Evolutionary conservation across 2,113 vertebrate species (phyloP).

Genomic region (Malaclemys terrapin): DNA sequence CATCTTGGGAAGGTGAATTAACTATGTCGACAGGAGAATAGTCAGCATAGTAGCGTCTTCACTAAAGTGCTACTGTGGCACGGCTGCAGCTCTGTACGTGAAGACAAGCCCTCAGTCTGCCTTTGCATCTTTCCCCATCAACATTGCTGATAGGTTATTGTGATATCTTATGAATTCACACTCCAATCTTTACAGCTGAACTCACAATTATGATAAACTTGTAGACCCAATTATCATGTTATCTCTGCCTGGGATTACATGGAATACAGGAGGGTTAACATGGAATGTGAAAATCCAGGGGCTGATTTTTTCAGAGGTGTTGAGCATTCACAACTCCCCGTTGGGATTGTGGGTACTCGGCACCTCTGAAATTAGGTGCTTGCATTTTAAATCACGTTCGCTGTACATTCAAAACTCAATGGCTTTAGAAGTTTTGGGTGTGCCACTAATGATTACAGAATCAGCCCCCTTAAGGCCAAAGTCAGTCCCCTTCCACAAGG

Average conservation of each 20-base stretch:
- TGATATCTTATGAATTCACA: not conserved
- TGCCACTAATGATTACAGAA: not conserved
- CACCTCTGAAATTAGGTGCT: not conserved
- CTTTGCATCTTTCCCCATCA: not conserved
- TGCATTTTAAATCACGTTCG: not conserved
- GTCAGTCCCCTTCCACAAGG: not conserved
- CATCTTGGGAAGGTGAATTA: not conserved
- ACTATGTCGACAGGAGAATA: not conserved
- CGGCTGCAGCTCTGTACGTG: not conserved
- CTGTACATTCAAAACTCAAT: not conserved
- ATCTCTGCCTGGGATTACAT: accelerated
- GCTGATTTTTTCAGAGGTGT: not conserved
- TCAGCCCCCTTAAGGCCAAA: not conserved
- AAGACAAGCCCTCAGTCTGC: not conserved
- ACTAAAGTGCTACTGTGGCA: not conserved
- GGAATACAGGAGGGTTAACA: not conserved
- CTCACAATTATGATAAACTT: not conserved
- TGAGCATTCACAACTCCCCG: accelerated
- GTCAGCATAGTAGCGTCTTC: not conserved
- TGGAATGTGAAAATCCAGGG: accelerated
- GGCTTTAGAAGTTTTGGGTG: not conserved
- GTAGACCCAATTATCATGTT: not conserved
- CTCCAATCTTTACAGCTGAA: not conserved
- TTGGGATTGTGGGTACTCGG: not conserved
- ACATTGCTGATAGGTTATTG: not conserved